phyloP scores from a whole-genome alignment of 37 sponge, comb jelly and placozoan species.

The Aplysina aerophoba region DNA sequence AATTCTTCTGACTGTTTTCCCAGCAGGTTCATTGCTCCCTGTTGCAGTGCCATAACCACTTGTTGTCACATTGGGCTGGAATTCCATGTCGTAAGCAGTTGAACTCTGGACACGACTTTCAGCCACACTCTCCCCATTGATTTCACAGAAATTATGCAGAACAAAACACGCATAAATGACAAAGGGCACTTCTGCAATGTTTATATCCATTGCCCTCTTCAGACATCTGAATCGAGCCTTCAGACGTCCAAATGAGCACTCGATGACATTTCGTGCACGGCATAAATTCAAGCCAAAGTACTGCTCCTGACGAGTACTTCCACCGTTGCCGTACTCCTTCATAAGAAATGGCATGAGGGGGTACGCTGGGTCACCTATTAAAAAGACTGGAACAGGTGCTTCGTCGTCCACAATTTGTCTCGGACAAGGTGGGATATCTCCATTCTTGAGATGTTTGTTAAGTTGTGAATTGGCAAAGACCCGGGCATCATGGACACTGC shows the following conservation, averaged over 20 bases:
- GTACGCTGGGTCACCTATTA: conserved; percentile 16
- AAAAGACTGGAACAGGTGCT: neutral
- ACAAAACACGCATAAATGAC: conserved; percentile 47
- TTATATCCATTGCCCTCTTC: conserved; percentile 35
- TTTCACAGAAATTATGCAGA: conserved; percentile 49
- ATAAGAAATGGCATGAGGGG: conserved; percentile 36
- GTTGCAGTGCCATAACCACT: neutral
- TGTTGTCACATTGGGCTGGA: neutral
- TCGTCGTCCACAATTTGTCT: conserved; percentile 29
- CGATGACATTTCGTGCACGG: conserved; percentile 46
- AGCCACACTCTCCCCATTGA: conserved; percentile 28
- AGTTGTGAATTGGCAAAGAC: conserved; percentile 9
- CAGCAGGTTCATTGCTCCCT: conserved; percentile 32
- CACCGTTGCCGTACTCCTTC: conserved; percentile 45
- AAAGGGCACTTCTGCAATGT: conserved; percentile 26
- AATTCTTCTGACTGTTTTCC: conserved; percentile 31
- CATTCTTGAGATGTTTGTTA: neutral
- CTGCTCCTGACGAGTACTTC: conserved; percentile 33
- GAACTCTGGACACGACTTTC: conserved; percentile 15
- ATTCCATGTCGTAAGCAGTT: conserved; percentile 19
- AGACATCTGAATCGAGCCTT: conserved; percentile 43
- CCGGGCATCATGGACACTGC: conserved; percentile 35
- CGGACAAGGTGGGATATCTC: conserved; percentile 18
- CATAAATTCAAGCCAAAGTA: conserved; percentile 44
- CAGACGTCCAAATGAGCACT: conserved; percentile 49